Conservation (phyloP, 2,113 vertebrate genomes). For the Aptenodytes forsteri region DNA sequence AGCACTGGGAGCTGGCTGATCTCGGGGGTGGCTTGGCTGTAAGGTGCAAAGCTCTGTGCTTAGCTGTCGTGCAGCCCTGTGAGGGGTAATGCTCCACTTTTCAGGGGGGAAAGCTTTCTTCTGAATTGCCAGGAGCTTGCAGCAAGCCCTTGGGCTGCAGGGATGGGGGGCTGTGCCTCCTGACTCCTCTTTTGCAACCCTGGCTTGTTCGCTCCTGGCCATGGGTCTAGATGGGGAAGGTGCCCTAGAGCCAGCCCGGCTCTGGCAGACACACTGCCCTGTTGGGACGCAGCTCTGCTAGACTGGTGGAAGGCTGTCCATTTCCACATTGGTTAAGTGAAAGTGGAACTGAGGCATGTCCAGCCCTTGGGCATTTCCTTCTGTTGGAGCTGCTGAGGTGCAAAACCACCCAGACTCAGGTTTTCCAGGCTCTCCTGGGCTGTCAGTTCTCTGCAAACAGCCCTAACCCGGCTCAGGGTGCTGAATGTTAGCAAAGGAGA, state of each 20-base stretch:
- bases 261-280: neutral
- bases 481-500: neutral
- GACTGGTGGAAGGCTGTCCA: neutral
- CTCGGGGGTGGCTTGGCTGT: neutral
- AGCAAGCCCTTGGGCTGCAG: neutral
- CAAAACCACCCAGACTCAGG: neutral
- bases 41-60: neutral
- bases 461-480: neutral
- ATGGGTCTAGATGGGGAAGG: neutral
- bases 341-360: neutral
- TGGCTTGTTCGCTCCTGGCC: fast-evolving
- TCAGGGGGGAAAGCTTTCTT: neutral
- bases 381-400: neutral
- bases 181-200: neutral
- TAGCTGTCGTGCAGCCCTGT: neutral
- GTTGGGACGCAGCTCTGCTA: neutral
- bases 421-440: neutral
- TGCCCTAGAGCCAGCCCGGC: neutral
- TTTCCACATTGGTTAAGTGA: neutral
- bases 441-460: neutral
- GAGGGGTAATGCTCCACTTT: neutral
- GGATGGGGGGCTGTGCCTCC: neutral
- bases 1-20: neutral
- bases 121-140: neutral
- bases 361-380: neutral